Conservation (phyloP, 2,113 vertebrate species). For the Ranitomeya imitator region DNA sequence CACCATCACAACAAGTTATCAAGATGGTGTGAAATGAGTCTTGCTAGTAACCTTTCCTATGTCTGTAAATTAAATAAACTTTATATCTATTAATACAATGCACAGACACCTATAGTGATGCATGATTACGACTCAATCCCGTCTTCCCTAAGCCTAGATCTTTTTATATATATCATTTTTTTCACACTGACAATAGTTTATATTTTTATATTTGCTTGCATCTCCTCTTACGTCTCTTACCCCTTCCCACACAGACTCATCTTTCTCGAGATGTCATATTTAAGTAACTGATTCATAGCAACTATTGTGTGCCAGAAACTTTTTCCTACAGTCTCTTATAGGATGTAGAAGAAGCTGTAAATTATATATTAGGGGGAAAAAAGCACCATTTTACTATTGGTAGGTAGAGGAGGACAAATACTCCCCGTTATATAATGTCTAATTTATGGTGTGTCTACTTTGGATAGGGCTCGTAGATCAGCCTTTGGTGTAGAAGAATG, state of each 20-base stretch:
- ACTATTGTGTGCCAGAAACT: slow-evolving; percentile 49
- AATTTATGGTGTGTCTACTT: slow-evolving; percentile 48
- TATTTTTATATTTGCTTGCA: slow-evolving; percentile 44
- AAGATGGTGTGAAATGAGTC: too few species aligned
- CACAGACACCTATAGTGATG: background rate
- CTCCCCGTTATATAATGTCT: slow-evolving; percentile 33
- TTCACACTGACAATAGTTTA: slow-evolving; percentile 31
- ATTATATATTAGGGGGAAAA: slow-evolving; percentile 30
- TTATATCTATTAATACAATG: background rate
- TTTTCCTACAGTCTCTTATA: slow-evolving; percentile 47
- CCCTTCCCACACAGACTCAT: slow-evolving; percentile 13
- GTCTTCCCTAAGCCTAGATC: slow-evolving; percentile 10
- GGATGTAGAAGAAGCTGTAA: slow-evolving; percentile 33
- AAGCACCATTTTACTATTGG: background rate
- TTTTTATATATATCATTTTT: slow-evolving; percentile 24
- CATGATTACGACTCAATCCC: background rate
- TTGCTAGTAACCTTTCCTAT: too few species aligned
- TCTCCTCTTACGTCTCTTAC: background rate
- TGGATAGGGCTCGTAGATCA: slow-evolving; percentile 55
- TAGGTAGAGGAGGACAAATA: slow-evolving; percentile 2
- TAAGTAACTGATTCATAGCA: slow-evolving; percentile 54
- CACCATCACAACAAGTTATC: too few species aligned
- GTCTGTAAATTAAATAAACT: background rate
- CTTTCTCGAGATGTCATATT: slow-evolving; percentile 47
- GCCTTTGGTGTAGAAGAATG: slow-evolving; percentile 32